Evolutionary conservation across 2,797 vertebrate species (phyloP).

Genomic region (Enteromius mattozi): DNA sequence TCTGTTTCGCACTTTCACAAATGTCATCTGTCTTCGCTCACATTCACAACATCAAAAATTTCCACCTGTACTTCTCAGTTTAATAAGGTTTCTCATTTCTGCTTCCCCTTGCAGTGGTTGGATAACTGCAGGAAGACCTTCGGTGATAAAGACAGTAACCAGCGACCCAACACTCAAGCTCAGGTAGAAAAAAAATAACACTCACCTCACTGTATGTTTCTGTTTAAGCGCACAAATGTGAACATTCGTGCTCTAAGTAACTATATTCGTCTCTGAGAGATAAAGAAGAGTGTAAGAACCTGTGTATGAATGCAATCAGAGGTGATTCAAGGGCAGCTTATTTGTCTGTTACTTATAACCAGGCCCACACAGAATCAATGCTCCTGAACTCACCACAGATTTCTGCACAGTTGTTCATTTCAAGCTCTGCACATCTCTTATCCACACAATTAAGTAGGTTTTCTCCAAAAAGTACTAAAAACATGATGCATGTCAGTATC

Average conservation of each 20-base stretch:
- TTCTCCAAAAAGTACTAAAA: not conserved
- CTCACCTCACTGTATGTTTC: not conserved
- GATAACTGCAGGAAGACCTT: constrained; percentile 97
- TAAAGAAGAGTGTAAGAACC: not conserved
- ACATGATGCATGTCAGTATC: not conserved
- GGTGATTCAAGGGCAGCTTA: not conserved
- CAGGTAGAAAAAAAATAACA: constrained; percentile 79
- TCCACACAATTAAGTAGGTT: not conserved
- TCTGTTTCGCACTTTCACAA: not conserved
- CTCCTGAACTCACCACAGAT: not conserved
- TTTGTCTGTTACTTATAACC: not conserved
- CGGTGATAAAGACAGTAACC: constrained; percentile 85
- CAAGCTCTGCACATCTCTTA: not conserved
- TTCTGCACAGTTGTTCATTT: not conserved
- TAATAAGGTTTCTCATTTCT: not conserved
- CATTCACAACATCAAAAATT: not conserved
- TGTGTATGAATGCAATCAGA: not conserved
- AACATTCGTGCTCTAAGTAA: not conserved
- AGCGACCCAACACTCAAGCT: constrained; percentile 82
- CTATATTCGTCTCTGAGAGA: not conserved
- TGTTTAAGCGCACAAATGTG: not conserved
- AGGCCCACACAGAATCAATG: not conserved
- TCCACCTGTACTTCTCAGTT: not conserved
- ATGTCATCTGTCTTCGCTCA: constrained; percentile 9
- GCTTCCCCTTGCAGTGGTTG: constrained; percentile 85